Evolutionary conservation across 2,797 vertebrate genomes (phyloP).

Genomic region (Harpia harpyja): DNA sequence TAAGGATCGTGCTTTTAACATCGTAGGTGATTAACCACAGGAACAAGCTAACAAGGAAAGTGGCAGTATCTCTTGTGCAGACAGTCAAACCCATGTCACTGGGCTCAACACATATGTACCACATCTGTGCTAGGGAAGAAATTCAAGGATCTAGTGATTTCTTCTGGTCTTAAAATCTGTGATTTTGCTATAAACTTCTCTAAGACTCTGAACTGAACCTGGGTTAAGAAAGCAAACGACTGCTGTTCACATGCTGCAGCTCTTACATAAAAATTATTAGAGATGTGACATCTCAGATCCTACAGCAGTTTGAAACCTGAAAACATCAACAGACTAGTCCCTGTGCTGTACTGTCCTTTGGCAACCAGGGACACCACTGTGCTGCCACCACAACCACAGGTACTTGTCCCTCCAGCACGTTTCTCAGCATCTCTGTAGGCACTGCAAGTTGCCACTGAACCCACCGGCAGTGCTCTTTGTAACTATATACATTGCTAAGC

Average conservation of each 20-base stretch:
- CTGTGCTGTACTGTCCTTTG: neutral
- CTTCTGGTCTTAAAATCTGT: neutral
- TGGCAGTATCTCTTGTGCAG: neutral
- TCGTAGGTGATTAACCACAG: neutral
- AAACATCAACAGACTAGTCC: neutral
- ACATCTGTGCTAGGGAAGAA: neutral
- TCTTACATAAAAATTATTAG: neutral
- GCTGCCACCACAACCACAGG: neutral
- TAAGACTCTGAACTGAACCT: neutral
- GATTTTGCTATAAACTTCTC: neutral
- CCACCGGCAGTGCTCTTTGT: neutral
- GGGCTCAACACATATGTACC: neutral
- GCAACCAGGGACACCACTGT: neutral
- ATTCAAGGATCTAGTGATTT: neutral
- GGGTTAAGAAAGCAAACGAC: neutral
- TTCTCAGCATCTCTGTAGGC: neutral
- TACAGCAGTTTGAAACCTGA: neutral
- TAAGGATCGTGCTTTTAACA: neutral
- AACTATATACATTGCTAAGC: neutral
- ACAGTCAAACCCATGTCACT: neutral
- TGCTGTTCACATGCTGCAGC: neutral
- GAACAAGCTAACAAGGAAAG: neutral
- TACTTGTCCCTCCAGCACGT: rapidly evolving
- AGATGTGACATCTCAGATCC: neutral
- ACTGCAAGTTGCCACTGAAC: neutral